These are phyloP conservation scores for Myopa testacea DNA, from an alignment of 2,888 invertebrate species.

Conservation along the genomic window DNA sequence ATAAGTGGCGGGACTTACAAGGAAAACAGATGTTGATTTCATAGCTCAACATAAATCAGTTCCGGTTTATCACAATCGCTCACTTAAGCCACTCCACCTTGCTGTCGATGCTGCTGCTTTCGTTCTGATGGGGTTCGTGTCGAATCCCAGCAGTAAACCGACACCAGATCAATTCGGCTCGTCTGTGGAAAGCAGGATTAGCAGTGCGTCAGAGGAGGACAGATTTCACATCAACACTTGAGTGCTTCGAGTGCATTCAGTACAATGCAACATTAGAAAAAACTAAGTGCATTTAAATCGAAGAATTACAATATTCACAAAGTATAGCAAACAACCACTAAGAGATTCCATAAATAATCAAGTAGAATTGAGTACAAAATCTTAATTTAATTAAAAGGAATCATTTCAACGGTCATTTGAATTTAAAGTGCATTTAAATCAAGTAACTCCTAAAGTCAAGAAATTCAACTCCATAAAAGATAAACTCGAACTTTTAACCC, in stretches of 20 bases:
- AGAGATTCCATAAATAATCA: no score
- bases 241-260: neutral
- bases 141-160: neutral
- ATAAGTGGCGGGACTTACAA: neutral
- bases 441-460: no score
- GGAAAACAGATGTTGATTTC: constrained; percentile 54
- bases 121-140: neutral
- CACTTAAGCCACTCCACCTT: constrained; percentile 20
- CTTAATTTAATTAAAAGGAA: no score
- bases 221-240: neutral
- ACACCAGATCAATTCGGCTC: constrained; percentile 4
- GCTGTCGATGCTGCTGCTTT: neutral
- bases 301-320: no score
- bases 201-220: no score
- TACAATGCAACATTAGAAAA: neutral
- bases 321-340: no score
- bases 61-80: constrained; percentile 6
- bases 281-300: neutral
- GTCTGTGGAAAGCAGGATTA: neutral
- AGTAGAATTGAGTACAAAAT: no score
- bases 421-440: no score
- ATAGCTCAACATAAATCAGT: constrained; percentile 52
- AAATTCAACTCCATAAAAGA: no score
- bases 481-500: no score
- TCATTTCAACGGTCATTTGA: no score